These are phyloP conservation scores for Myoxocephalus aenaeus DNA, from an alignment of 2,797 vertebrate species.

Conservation along the genomic window DNA sequence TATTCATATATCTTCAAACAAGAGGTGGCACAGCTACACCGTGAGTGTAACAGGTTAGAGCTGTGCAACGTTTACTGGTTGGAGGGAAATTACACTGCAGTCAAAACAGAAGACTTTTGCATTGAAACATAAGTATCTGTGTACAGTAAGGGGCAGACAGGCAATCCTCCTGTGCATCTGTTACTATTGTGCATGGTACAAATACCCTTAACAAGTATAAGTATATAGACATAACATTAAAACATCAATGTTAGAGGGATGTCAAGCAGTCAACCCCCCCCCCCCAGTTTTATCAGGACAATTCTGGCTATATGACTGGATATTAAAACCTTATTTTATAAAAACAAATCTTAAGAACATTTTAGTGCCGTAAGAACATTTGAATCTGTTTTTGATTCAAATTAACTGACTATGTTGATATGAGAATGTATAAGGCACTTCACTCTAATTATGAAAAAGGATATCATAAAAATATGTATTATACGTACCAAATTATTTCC, in stretches of 20 bases:
- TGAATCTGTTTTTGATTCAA: not conserved
- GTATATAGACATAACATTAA: not conserved
- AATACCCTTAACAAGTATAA: not conserved
- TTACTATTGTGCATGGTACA: not conserved
- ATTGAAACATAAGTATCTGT: no score
- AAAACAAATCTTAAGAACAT: not conserved
- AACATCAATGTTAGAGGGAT: not conserved
- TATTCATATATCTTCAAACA: not conserved
- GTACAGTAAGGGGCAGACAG: not conserved
- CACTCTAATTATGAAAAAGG: not conserved
- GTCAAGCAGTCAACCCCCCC: not conserved
- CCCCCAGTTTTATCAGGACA: not conserved
- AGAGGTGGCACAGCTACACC: not conserved
- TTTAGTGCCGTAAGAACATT: not conserved
- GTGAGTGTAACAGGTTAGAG: not conserved
- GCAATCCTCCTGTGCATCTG: not conserved
- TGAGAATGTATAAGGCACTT: not conserved
- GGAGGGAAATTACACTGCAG: no score
- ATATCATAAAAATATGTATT: not conserved
- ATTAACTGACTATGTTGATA: not conserved
- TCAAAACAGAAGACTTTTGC: conserved; percentile 1
- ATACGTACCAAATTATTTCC: not conserved
- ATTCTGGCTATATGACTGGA: not conserved
- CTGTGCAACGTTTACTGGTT: not conserved
- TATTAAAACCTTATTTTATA: not conserved